phyloP scores from a whole-genome alignment of 2,113 vertebrate species.

The Gymnarchus niloticus region DNA sequence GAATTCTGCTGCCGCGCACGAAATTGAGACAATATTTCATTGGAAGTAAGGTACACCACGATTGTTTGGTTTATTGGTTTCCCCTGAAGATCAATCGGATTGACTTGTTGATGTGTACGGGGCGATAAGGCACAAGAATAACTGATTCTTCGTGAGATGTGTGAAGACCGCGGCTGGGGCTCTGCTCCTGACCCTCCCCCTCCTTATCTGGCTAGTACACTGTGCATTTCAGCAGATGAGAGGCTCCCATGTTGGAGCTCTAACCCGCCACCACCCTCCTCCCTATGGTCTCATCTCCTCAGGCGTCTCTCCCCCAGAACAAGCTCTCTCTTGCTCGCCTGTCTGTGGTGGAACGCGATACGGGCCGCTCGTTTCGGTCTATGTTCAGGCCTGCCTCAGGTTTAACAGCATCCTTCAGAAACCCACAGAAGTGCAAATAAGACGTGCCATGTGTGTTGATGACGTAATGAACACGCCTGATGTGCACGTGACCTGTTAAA shows the following conservation, averaged over 20 bases:
- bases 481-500: neutral
- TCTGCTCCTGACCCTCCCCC: neutral
- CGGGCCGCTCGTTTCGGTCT: neutral
- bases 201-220: neutral
- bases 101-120: neutral
- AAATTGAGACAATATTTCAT: neutral
- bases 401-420: neutral
- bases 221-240: neutral
- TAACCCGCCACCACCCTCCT: constrained; percentile 30
- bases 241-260: constrained; percentile 18
- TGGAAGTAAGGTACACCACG: neutral
- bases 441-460: neutral
- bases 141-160: neutral
- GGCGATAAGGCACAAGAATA: neutral
- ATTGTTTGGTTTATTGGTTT: neutral
- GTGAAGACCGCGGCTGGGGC: neutral
- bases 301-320: constrained; percentile 38
- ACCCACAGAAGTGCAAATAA: neutral
- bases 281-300: constrained; percentile 49
- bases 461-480: neutral
- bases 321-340: neutral
- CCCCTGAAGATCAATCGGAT: constrained; percentile 15
- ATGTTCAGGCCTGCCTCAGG: neutral
- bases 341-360: neutral
- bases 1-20: neutral